Evolutionary conservation across 2,113 vertebrate genomes (phyloP).

Genomic region (Proteles cristata): DNA sequence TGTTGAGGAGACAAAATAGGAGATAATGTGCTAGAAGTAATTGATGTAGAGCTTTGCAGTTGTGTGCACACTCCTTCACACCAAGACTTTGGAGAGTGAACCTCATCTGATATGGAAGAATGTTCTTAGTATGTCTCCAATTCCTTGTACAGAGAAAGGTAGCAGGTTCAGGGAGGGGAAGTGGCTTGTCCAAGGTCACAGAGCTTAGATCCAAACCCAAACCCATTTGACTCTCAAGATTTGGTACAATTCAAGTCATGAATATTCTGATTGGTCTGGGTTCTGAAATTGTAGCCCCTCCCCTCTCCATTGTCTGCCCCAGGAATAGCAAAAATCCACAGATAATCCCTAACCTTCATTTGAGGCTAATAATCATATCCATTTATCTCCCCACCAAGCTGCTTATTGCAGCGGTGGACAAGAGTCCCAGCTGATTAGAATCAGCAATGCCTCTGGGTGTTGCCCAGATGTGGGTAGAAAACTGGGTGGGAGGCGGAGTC

Average conservation of each 20-base stretch:
- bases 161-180: not conserved
- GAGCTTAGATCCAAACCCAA: not conserved
- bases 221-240: not conserved
- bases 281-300: conserved; percentile 40
- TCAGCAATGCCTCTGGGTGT: not conserved
- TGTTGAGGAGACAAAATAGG: not conserved
- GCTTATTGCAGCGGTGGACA: not conserved
- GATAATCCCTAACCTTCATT: conserved; percentile 63
- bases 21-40: not conserved
- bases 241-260: not conserved
- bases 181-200: not conserved
- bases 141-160: not conserved
- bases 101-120: not conserved
- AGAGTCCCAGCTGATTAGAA: not conserved
- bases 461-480: not conserved
- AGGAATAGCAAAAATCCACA: conserved; percentile 58
- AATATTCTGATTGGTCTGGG: not conserved
- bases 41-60: rapidly evolving
- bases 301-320: not conserved
- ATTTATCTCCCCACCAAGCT: conserved; percentile 54
- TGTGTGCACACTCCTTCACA: not conserved
- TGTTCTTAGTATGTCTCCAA: not conserved
- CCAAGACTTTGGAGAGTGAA: not conserved
- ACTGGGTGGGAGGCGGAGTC: not conserved
- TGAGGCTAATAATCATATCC: conserved; percentile 50